Conservation (phyloP, 92 coral and sea anemone species). For the Umimayanthus chanpuru region DNA sequence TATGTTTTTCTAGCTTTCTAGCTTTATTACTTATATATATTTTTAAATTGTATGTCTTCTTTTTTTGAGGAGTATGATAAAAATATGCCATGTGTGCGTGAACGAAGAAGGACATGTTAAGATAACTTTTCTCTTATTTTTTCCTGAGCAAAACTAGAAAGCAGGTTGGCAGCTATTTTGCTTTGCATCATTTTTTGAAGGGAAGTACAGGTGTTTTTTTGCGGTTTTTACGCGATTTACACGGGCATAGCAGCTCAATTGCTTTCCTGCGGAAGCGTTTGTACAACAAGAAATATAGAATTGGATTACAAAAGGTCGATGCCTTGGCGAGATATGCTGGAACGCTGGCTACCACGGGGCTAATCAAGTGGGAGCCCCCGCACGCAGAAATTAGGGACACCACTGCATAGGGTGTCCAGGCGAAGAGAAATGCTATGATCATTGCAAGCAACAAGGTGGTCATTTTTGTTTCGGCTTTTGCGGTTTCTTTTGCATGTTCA, state of each 20-base stretch:
- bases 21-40: too few species aligned
- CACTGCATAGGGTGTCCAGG: slow-evolving; percentile 91
- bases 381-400: slow-evolving; percentile 69
- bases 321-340: slow-evolving; percentile 83
- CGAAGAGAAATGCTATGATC: slow-evolving; percentile 67
- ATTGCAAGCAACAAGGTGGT: slow-evolving; percentile 56
- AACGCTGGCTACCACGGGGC: slow-evolving; percentile 44
- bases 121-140: too few species aligned
- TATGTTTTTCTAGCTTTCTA: too few species aligned
- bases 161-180: not conserved
- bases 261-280: slow-evolving; percentile 57
- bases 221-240: not conserved
- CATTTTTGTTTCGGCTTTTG: slow-evolving; percentile 51
- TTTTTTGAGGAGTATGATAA: too few species aligned
- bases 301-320: slow-evolving; percentile 69
- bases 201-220: too few species aligned
- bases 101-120: too few species aligned
- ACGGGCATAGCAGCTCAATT: not conserved
- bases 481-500: slow-evolving; percentile 53
- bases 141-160: too few species aligned
- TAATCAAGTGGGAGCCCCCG: slow-evolving; percentile 50
- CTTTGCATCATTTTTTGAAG: not conserved
- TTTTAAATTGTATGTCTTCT: too few species aligned
- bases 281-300: slow-evolving; percentile 75
- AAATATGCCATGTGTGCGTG: too few species aligned